Percentiles rank a stretch among this genome's conserved stretches.
phyloP scores from a whole-genome alignment of 2,797 vertebrate species.

The Enteromius argenteus region DNA sequence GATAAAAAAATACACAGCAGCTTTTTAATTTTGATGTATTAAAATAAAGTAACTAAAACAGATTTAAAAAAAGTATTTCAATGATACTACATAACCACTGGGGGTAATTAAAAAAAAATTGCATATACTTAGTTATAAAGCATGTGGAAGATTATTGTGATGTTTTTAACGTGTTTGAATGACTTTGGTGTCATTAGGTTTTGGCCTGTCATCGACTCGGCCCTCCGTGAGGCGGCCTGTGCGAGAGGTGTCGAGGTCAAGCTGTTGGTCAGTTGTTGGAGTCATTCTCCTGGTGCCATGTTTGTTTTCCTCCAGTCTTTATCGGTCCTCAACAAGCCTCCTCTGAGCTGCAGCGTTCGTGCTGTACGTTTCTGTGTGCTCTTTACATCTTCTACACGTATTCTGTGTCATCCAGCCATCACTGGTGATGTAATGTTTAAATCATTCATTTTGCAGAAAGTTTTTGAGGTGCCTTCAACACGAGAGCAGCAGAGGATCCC shows the following conservation, averaged over 20 bases:
- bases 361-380: slow-evolving; percentile 67
- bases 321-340: slow-evolving; percentile 70
- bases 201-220: slow-evolving; percentile 79
- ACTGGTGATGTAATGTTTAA: not conserved
- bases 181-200: slow-evolving; percentile 67
- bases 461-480: slow-evolving; percentile 77
- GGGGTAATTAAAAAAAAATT: no score
- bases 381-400: not conserved
- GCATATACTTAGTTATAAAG: not conserved
- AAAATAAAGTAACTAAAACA: no score
- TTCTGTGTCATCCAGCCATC: not conserved
- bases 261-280: slow-evolving; percentile 83
- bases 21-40: not conserved
- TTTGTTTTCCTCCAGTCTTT: slow-evolving; percentile 83
- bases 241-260: slow-evolving; percentile 70
- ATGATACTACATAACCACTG: no score
- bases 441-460: slow-evolving; percentile 69
- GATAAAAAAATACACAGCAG: not conserved
- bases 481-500: slow-evolving; percentile 74
- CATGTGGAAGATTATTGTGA: not conserved
- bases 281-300: slow-evolving; percentile 76
- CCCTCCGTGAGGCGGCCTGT: slow-evolving; percentile 76
- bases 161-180: not conserved
- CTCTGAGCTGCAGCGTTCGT: slow-evolving; percentile 72
- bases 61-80: no score